Percentiles rank a stretch among this genome's conserved stretches.
These are phyloP conservation scores for Sternarchorhynchus goeldii DNA, from an alignment of 2,797 vertebrate genomes.

Conservation along the genomic window DNA sequence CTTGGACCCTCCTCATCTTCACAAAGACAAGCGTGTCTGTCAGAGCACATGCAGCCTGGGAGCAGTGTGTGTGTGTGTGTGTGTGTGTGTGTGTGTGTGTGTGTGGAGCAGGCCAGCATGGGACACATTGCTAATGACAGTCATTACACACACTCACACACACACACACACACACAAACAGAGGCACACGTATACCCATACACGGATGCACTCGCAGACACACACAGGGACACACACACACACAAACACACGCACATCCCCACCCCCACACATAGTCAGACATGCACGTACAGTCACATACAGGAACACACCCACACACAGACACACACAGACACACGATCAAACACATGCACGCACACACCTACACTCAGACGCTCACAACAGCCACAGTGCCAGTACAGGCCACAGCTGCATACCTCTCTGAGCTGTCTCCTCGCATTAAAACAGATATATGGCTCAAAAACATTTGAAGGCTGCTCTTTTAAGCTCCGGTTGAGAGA, in stretches of 20 bases:
- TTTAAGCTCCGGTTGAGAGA: constrained; percentile 21
- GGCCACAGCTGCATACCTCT: neutral
- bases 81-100: no score
- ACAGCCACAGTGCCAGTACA: neutral
- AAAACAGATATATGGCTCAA: constrained; percentile 15
- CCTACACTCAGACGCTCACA: neutral
- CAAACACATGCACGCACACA: neutral
- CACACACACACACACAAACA: neutral
- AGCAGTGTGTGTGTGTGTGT: no score
- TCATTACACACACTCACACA: constrained; percentile 26
- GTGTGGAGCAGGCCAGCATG: constrained; percentile 30
- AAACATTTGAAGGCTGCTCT: constrained; percentile 22
- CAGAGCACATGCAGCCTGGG: constrained; percentile 30
- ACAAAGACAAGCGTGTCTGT: constrained; percentile 37
- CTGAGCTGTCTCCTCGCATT: constrained; percentile 5
- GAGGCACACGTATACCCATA: neutral
- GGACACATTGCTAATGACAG: constrained; percentile 46
- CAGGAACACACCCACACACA: neutral
- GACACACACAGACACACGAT: neutral
- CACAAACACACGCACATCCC: neutral
- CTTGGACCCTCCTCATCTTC: constrained; percentile 7
- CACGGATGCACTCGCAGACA: neutral
- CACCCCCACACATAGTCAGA: neutral
- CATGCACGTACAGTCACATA: neutral
- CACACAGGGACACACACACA: neutral